A percentile compares a stretch with the other conserved stretches of the same genome.
Conservation (phyloP, 2,888 invertebrate species). For the Polyommatus icarus region DNA sequence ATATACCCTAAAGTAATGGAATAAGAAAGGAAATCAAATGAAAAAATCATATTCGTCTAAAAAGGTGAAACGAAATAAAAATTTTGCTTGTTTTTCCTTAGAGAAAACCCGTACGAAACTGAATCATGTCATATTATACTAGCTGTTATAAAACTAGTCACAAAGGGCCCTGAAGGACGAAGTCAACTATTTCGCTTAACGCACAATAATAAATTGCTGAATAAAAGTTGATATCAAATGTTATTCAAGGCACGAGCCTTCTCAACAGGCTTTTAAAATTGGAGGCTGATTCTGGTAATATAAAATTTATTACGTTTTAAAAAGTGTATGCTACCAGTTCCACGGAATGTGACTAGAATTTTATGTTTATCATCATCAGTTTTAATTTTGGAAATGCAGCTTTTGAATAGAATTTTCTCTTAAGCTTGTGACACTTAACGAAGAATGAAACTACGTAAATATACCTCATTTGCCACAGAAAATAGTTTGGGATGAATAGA, state of each 20-base stretch:
- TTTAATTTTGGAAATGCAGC: not conserved
- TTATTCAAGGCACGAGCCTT: slow-evolving; percentile 19
- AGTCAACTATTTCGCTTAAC: slow-evolving; percentile 19
- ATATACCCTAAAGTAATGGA: not conserved
- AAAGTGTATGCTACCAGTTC: slow-evolving; percentile 16
- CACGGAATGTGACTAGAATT: slow-evolving; percentile 1
- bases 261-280: slow-evolving; percentile 28
- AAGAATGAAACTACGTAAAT: not conserved
- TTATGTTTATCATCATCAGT: not conserved
- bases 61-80: not conserved
- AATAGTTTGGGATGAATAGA: not conserved
- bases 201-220: slow-evolving; percentile 14
- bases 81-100: not conserved
- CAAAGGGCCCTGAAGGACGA: slow-evolving; percentile 11
- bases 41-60: not conserved
- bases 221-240: slow-evolving; percentile 28
- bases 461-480: not conserved
- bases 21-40: not conserved
- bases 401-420: not conserved
- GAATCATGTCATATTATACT: slow-evolving; percentile 10
- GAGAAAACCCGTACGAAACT: slow-evolving; percentile 3
- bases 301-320: slow-evolving; percentile 13
- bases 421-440: too few relatives aligned
- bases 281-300: slow-evolving; percentile 26
- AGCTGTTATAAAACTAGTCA: not conserved